Base-by-base conservation (phyloP, 2,888 invertebrate species). In the Pheosia tremula region DNA sequence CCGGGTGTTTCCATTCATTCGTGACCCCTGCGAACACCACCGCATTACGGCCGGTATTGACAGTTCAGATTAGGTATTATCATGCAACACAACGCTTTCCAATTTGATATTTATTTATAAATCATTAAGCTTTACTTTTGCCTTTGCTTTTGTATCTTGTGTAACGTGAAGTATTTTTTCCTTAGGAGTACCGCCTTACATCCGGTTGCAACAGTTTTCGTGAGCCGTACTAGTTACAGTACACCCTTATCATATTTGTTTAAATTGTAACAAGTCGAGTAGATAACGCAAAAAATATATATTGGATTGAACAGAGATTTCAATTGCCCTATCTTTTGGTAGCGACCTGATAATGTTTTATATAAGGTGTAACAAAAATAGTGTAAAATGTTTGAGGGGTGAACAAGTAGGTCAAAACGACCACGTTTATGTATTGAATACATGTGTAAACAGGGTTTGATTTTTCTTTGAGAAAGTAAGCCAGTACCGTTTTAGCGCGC, bases 181-280 rank as follows among this genome's bases (percentile, higher is more conserved):
- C 79, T 76, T 80, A 67, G 63, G 72, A 71, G 68, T 68, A 72
- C 74, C 66, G 71, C 68, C 73, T 71, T 65, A 79, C 79, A 84
- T 85, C 85, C 85, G 83, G 83, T 83, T 80, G 72, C 66, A 74
- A 78, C 74, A 72, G 70, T 78, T 78, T 83, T 74, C 69, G 71
- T 80, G 67, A 77, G 69, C 68, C 62, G 67, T 74, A 77, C 70
- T 79, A 77, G 83, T 84, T 80, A 81, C 79, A 79, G 80, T 73
- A 74, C 75, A 77, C 77, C 82, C 78, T 85, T 85, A 85, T 85
- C 85, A 76, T 77, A 79, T 80, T 77, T 84, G 78, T 83, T 82
- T 79, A 81, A 80, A 81, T 76, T 81, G 79, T 79, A 79, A 81
- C 78, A 81, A 81, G 75, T 80, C 63, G 64, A 66, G 73, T 73